Percentiles rank a stretch among this genome's conserved stretches.
Evolutionary conservation across 1,140 invertebrate genomes (phyloP).

Genomic region (Leptopilina clavipes): DNA sequence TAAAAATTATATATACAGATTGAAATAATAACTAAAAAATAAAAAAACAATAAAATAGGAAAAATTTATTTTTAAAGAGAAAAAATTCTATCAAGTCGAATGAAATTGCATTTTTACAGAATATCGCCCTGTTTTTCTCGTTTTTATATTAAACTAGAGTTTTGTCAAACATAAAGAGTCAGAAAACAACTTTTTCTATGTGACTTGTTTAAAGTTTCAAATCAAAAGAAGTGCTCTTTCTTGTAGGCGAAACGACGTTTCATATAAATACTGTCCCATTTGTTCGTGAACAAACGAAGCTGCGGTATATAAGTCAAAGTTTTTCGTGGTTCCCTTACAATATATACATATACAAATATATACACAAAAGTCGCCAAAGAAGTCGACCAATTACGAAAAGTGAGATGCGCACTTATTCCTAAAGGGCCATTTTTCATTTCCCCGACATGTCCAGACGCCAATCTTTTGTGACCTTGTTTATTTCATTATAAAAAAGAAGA

Average conservation of each 20-base stretch:
- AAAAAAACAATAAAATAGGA: too few species aligned
- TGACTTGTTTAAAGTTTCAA: slow-evolving; percentile 31
- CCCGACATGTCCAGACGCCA: slow-evolving; percentile 20
- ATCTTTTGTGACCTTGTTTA: slow-evolving; percentile 8
- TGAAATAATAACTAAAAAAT: too few species aligned
- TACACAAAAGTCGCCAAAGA: slow-evolving; percentile 21
- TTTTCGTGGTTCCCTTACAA: neutral
- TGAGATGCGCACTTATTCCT: slow-evolving; percentile 19
- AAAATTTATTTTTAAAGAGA: too few species aligned
- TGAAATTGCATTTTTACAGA: neutral
- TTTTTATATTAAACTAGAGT: neutral
- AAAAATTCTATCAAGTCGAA: too few species aligned
- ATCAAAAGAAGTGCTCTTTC: slow-evolving; percentile 29
- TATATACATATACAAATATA: neutral
- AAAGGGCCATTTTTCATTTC: neutral
- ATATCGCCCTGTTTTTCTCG: neutral
- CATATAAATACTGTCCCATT: slow-evolving; percentile 29
- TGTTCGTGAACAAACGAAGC: neutral
- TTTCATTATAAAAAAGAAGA: neutral
- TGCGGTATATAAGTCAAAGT: slow-evolving; percentile 5
- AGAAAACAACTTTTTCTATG: slow-evolving; percentile 17
- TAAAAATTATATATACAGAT: too few species aligned
- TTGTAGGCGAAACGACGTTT: slow-evolving; percentile 10
- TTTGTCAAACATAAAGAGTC: neutral
- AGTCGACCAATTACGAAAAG: slow-evolving; percentile 26